A percentile compares a stretch with the other conserved stretches of the same genome.
These are phyloP conservation scores for Folsomia manolachei DNA, from an alignment of 2,888 invertebrate species.

Conservation along the genomic window DNA sequence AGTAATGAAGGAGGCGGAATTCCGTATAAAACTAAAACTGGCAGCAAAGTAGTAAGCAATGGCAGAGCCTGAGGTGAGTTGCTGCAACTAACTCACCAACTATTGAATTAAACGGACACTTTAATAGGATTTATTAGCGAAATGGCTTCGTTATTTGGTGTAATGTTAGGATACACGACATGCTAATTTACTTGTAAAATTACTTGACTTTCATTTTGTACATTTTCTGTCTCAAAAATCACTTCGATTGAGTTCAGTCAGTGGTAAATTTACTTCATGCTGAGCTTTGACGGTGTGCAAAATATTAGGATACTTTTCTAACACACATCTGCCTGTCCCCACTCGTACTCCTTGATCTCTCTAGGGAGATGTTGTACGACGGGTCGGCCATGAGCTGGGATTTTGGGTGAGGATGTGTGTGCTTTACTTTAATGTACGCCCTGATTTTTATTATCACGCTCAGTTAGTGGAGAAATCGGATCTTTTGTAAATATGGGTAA, in stretches of 20 bases:
- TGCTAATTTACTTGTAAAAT: background rate
- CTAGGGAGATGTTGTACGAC: background rate
- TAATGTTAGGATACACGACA: background rate
- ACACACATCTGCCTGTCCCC: background rate
- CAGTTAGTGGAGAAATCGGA: background rate
- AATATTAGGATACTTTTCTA: too few species aligned
- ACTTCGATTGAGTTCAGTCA: background rate
- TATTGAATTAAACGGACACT: background rate
- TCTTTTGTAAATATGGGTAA: constrained; percentile 2
- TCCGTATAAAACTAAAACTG: too few species aligned
- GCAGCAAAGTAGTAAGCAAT: too few species aligned
- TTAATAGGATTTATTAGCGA: background rate
- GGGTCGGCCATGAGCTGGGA: background rate
- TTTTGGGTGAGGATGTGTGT: background rate
- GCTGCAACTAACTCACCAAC: background rate
- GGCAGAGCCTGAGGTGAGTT: background rate
- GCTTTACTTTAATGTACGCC: background rate
- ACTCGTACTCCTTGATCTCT: background rate
- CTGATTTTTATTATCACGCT: background rate
- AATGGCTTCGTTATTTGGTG: background rate
- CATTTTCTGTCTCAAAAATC: background rate
- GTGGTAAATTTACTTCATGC: background rate
- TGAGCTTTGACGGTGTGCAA: too few species aligned
- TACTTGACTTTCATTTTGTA: background rate
- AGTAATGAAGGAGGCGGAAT: too few species aligned